Evolutionary conservation across 2,113 vertebrate genomes (phyloP).

Genomic region (Notiomystis cincta): DNA sequence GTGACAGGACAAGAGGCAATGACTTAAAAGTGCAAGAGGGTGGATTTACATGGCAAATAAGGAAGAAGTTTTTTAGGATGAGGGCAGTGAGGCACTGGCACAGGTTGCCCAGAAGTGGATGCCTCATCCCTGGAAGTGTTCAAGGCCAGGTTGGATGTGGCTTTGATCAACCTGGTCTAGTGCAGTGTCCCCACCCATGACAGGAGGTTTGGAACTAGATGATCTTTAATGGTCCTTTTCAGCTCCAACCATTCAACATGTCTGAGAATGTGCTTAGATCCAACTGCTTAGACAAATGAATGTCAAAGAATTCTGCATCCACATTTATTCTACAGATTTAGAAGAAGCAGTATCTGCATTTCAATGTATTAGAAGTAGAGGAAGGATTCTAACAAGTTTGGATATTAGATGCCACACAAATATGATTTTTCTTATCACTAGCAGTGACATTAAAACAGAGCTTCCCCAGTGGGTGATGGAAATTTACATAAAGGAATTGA

Average conservation of each 20-base stretch:
- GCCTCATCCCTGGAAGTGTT: neutral
- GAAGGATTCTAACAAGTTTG: neutral
- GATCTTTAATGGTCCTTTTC: neutral
- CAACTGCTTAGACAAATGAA: neutral
- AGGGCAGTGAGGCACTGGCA: neutral
- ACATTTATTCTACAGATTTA: neutral
- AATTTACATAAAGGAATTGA: neutral
- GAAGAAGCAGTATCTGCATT: neutral
- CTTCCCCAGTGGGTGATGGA: neutral
- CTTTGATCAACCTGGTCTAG: neutral
- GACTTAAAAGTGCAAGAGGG: neutral
- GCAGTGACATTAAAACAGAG: neutral
- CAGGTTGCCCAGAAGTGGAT: neutral
- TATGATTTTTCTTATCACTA: neutral
- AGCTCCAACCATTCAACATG: neutral
- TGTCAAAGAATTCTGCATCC: neutral
- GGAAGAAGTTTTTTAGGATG: fast-evolving
- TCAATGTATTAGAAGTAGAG: neutral
- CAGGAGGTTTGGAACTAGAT: neutral
- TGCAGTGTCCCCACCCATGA: neutral
- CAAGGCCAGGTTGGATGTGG: neutral
- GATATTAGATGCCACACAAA: neutral
- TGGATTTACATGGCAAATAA: neutral
- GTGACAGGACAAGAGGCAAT: neutral
- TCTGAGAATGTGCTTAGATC: neutral